phyloP scores from a whole-genome alignment of 2,888 invertebrate genomes.

The Synergus laeviventris region DNA sequence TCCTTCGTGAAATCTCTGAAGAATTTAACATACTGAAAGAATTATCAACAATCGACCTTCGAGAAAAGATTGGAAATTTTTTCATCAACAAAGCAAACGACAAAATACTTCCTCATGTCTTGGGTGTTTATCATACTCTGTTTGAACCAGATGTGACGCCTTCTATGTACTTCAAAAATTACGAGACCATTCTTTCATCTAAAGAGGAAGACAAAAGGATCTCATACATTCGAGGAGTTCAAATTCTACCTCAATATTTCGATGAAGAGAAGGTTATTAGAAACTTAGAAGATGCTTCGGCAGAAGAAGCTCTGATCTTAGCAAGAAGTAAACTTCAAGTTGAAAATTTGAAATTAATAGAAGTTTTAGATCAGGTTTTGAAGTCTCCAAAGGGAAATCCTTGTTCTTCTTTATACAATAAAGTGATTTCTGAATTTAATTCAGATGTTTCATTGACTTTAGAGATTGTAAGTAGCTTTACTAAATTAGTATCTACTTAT shows the following conservation, averaged over 20 bases:
- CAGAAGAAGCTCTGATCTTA: constrained; percentile 11
- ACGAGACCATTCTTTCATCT: constrained; percentile 1
- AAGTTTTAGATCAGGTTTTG: constrained; percentile 6
- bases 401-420: constrained; percentile 4
- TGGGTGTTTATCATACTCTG: constrained; percentile 9
- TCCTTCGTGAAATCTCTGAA: not conserved
- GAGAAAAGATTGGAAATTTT: constrained; percentile 9
- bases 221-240: constrained; percentile 7
- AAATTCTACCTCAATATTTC: constrained; percentile 12
- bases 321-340: not conserved
- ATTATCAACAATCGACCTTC: constrained; percentile 46
- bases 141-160: constrained; percentile 26
- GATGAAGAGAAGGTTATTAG: constrained; percentile 4
- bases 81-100: constrained; percentile 1
- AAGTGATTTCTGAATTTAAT: not conserved
- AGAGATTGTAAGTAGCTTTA: constrained; percentile 19
- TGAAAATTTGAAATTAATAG: constrained; percentile 10
- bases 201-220: not conserved
- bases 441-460: not conserved
- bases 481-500: not conserved
- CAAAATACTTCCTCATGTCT: constrained; percentile 21
- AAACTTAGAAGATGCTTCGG: not conserved
- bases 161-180: constrained; percentile 41
- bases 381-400: constrained; percentile 12
- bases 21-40: constrained; percentile 1